phyloP scores from a whole-genome alignment of 2,113 vertebrate species.

The Rattus rattus region DNA sequence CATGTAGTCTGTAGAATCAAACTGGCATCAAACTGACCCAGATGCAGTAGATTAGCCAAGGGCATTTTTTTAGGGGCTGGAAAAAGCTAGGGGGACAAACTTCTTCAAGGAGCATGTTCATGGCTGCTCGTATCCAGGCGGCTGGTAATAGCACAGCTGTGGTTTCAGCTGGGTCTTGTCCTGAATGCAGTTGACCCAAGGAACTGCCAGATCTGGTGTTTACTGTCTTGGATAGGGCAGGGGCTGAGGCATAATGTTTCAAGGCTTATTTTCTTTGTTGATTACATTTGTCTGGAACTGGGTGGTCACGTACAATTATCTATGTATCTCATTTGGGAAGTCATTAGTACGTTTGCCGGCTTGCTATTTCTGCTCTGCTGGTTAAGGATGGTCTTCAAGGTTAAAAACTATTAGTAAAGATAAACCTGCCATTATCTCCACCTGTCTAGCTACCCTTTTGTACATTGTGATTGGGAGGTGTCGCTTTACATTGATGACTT shows the following conservation, averaged over 20 bases:
- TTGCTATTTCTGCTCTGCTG: conserved; percentile 7
- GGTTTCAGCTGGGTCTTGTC: background rate
- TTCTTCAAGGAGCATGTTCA: background rate
- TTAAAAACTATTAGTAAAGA: background rate
- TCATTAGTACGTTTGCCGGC: conserved; percentile 2
- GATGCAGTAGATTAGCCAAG: background rate
- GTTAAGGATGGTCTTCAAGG: background rate
- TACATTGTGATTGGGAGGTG: background rate
- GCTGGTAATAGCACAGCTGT: background rate
- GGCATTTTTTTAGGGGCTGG: background rate
- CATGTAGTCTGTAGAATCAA: background rate
- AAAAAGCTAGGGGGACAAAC: background rate
- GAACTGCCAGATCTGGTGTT: background rate
- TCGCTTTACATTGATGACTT: conserved; percentile 26
- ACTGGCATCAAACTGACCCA: background rate
- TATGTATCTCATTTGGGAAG: background rate
- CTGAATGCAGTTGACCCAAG: background rate
- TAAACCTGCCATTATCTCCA: background rate
- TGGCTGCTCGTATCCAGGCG: background rate
- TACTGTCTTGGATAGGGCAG: background rate
- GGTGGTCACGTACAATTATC: background rate
- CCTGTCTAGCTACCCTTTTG: background rate
- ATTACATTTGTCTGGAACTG: background rate
- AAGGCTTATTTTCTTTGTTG: conserved; percentile 2
- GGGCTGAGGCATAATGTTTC: background rate